Conservation (phyloP, 2,113 vertebrate species). For the Amphiprion percula region DNA sequence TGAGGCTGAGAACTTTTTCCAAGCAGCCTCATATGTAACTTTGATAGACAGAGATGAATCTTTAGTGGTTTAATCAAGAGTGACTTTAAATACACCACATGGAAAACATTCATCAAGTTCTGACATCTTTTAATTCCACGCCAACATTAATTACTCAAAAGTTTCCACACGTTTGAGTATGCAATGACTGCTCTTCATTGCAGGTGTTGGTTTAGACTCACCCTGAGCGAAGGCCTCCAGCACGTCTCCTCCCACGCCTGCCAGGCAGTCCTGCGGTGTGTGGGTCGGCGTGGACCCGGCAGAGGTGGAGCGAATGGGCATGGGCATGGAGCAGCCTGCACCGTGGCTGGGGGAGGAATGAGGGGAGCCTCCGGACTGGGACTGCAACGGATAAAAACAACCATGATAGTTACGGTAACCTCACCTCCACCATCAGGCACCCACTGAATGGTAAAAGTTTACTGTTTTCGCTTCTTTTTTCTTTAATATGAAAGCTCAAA, state of each 20-base stretch:
- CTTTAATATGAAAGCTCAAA: too few relatives aligned
- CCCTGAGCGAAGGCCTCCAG: constrained; percentile 94
- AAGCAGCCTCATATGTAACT: too few relatives aligned
- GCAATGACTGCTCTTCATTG: not conserved
- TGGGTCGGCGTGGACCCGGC: constrained; percentile 93
- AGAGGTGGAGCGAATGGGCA: constrained; percentile 91
- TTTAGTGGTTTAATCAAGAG: too few relatives aligned
- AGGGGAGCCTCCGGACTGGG: constrained; percentile 90
- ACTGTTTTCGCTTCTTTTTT: too few relatives aligned
- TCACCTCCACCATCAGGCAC: not conserved
- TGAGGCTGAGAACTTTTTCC: too few relatives aligned
- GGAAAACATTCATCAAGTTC: too few relatives aligned
- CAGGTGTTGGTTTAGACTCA: constrained; percentile 65
- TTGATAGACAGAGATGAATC: too few relatives aligned
- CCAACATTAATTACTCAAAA: too few relatives aligned
- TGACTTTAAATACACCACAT: too few relatives aligned
- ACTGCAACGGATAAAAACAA: constrained; percentile 75
- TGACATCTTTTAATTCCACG: too few relatives aligned
- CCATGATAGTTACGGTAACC: not conserved
- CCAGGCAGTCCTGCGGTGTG: constrained; percentile 88
- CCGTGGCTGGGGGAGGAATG: constrained; percentile 93
- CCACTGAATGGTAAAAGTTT: too few relatives aligned
- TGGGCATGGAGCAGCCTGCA: constrained; percentile 89
- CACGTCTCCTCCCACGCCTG: constrained; percentile 88
- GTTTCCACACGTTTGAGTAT: too few relatives aligned